Conservation (phyloP, 2,797 vertebrate species). For the Protonibea diacanthus region DNA sequence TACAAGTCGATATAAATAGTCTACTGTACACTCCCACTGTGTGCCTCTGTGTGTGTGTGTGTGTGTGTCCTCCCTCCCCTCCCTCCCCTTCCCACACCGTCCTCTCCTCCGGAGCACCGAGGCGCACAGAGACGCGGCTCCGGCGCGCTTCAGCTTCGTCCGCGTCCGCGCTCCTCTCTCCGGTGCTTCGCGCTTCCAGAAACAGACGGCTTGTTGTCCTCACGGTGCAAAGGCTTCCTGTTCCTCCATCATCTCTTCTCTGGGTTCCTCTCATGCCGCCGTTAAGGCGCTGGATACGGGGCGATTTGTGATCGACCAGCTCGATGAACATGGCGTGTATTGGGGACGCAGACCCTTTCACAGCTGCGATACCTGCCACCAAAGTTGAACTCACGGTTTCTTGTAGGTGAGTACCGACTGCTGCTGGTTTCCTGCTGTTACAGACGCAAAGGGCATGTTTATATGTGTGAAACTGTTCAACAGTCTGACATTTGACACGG, state of each 20-base stretch:
- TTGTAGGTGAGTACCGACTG: constrained; percentile 89
- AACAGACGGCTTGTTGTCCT: not conserved
- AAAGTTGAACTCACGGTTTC: constrained; percentile 97
- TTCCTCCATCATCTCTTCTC: too few species aligned
- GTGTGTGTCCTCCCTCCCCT: not conserved
- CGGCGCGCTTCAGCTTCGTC: constrained; percentile 45
- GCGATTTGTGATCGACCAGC: constrained; percentile 64
- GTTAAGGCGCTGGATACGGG: constrained; percentile 58
- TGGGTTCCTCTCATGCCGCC: constrained; percentile 64
- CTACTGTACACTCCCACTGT: constrained; percentile 1
- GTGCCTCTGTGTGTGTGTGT: not conserved
- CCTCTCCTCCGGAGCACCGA: constrained; percentile 47
- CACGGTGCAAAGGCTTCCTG: not conserved
- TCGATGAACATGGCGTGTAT: constrained; percentile 89
- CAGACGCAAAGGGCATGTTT: not conserved
- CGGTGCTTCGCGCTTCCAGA: constrained; percentile 22
- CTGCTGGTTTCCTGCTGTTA: not conserved
- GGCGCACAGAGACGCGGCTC: constrained; percentile 59
- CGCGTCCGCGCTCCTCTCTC: constrained; percentile 21
- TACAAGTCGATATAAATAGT: not conserved
- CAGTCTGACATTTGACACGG: not conserved
- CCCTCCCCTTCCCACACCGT: constrained; percentile 40
- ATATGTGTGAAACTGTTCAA: accelerated
- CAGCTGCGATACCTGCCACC: constrained; percentile 95
- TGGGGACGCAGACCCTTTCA: constrained; percentile 92